phyloP scores from a whole-genome alignment of 2,888 invertebrate species.

The Nomada lathburiana region DNA sequence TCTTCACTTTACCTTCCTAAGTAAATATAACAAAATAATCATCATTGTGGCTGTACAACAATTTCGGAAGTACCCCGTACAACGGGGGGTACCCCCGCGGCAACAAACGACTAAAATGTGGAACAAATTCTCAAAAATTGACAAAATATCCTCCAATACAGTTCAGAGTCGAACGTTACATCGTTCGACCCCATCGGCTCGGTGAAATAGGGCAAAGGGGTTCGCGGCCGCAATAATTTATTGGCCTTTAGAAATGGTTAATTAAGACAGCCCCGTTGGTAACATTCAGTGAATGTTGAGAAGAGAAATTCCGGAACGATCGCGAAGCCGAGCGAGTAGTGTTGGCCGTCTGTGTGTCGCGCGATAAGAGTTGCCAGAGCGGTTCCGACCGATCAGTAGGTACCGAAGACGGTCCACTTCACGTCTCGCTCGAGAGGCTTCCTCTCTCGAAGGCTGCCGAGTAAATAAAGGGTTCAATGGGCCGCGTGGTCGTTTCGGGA shows the following conservation, averaged over 20 bases:
- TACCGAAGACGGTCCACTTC: conserved; percentile 58
- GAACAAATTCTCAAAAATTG: too few species aligned
- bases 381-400: conserved; percentile 55
- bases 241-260: conserved; percentile 1
- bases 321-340: background rate
- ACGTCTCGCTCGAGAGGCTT: conserved; percentile 65
- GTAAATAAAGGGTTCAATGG: conserved; percentile 78
- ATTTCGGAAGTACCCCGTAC: too few species aligned
- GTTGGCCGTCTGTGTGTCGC: conserved; percentile 5
- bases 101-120: too few species aligned
- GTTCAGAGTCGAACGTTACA: background rate
- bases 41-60: too few species aligned
- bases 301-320: background rate
- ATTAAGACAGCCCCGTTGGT: conserved; percentile 18
- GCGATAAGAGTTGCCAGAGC: conserved; percentile 52
- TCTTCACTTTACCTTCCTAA: too few species aligned
- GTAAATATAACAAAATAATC: too few species aligned
- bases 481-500: conserved; percentile 70
- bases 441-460: conserved; percentile 59
- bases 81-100: too few species aligned
- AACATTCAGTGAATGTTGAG: background rate
- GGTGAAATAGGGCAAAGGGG: too few species aligned
- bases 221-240: conserved; percentile 13
- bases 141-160: background rate
- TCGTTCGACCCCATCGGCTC: background rate